These are phyloP conservation scores for Paratrypauchen microcephalus DNA, from an alignment of 2,797 vertebrate genomes.

Conservation along the genomic window DNA sequence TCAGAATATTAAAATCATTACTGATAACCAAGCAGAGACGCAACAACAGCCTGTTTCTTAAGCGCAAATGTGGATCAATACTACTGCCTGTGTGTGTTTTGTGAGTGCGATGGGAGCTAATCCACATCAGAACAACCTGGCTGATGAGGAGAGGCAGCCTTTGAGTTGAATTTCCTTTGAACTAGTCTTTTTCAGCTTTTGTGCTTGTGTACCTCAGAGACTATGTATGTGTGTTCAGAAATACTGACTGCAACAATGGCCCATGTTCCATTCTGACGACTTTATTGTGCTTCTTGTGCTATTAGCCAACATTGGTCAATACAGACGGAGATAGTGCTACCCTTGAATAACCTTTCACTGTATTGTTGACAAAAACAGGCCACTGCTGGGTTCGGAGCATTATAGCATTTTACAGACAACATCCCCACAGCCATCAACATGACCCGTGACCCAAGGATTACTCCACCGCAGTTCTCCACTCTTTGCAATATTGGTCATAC, in stretches of 20 bases:
- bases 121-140: slow-evolving; percentile 47
- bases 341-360: slow-evolving; percentile 41
- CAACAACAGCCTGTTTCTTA: slow-evolving; percentile 45
- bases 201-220: background rate
- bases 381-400: slow-evolving; percentile 21
- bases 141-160: slow-evolving; percentile 43
- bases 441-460: slow-evolving; percentile 17
- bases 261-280: slow-evolving; percentile 25
- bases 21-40: slow-evolving; percentile 50
- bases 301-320: slow-evolving; percentile 37
- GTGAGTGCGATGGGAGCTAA: slow-evolving; percentile 36
- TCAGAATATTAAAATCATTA: background rate
- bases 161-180: slow-evolving; percentile 46
- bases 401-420: slow-evolving; percentile 26
- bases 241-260: slow-evolving; percentile 10
- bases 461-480: slow-evolving; percentile 1
- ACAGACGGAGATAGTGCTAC: slow-evolving; percentile 27
- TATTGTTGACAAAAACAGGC: slow-evolving; percentile 48
- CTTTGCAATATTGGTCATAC: background rate
- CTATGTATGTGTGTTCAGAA: slow-evolving; percentile 2
- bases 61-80: slow-evolving; percentile 63
- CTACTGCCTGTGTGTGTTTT: slow-evolving; percentile 19
- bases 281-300: slow-evolving; percentile 34
- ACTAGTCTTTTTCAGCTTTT: slow-evolving; percentile 36
- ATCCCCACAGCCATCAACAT: slow-evolving; percentile 7